Percentiles rank a stretch among this genome's conserved stretches.
Evolutionary conservation across 2,888 invertebrate genomes (phyloP).

Genomic region (Venusia cambrica): DNA sequence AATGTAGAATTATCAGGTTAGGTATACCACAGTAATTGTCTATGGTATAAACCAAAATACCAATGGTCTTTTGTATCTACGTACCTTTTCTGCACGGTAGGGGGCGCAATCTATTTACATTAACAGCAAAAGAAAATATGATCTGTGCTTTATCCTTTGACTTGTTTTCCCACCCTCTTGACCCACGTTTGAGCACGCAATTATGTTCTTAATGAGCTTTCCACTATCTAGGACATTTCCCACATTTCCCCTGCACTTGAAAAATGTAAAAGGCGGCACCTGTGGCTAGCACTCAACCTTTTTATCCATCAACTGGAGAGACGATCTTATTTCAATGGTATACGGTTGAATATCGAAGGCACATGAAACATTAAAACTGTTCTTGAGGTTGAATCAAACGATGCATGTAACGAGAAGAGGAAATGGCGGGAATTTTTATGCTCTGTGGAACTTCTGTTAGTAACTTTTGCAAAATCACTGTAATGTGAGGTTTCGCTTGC

Average conservation of each 20-base stretch:
- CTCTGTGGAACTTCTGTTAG: constrained; percentile 9
- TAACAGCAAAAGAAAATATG: too few relatives aligned
- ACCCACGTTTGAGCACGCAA: constrained; percentile 6
- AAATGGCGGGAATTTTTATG: constrained; percentile 26
- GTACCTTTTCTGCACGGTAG: too few relatives aligned
- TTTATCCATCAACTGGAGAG: constrained; percentile 9
- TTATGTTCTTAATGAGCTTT: constrained; percentile 12
- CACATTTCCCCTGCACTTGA: constrained; percentile 24
- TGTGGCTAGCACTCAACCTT: constrained; percentile 40
- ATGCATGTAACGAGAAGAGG: constrained; percentile 24
- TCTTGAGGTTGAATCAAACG: constrained; percentile 22
- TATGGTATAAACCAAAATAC: too few relatives aligned
- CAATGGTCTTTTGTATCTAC: too few relatives aligned
- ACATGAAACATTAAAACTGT: constrained; percentile 9
- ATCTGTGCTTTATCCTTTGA: constrained; percentile 1
- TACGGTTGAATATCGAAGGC: constrained; percentile 7
- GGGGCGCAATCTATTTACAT: too few relatives aligned
- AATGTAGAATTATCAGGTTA: too few relatives aligned
- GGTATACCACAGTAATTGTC: too few relatives aligned
- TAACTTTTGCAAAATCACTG: constrained; percentile 1
- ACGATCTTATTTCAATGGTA: constrained; percentile 1
- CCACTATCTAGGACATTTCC: constrained; percentile 13
- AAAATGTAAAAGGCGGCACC: constrained; percentile 40
- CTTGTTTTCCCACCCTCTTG: constrained; percentile 6
- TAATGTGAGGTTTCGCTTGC: neutral